phyloP scores from a whole-genome alignment of 2,113 vertebrate genomes.

The Tretioscincus oriximinensis region DNA sequence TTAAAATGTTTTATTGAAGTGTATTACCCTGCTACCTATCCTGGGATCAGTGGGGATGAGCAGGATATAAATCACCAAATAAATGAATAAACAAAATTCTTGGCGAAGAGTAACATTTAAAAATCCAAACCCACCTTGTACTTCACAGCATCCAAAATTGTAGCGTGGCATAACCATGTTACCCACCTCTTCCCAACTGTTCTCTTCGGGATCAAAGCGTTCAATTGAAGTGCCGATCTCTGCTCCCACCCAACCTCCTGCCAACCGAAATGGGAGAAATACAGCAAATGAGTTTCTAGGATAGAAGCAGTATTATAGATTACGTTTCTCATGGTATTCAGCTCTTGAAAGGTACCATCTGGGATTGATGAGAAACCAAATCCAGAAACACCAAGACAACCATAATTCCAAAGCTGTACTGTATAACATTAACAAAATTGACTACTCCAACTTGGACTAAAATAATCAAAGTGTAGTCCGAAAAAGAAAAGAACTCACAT shows the following conservation, averaged over 20 bases:
- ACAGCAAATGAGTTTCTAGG: neutral
- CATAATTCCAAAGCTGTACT: neutral
- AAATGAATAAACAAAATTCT: too few species aligned
- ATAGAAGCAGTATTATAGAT: too few species aligned
- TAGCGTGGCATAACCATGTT: conserved; percentile 91
- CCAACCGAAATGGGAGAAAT: conserved; percentile 36
- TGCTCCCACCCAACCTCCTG: conserved; percentile 94
- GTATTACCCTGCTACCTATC: too few species aligned
- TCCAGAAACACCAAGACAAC: neutral
- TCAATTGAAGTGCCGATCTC: conserved; percentile 98
- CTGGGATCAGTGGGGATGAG: too few species aligned
- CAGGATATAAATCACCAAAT: too few species aligned
- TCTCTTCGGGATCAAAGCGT: conserved; percentile 93
- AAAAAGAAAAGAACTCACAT: too few species aligned
- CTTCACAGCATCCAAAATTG: conserved; percentile 95
- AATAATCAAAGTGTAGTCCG: too few species aligned
- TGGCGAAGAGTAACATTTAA: neutral
- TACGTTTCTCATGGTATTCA: neutral
- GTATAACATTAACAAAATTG: neutral
- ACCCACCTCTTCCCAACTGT: conserved; percentile 93
- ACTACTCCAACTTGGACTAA: too few species aligned
- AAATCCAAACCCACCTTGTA: conserved; percentile 80
- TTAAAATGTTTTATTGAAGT: too few species aligned
- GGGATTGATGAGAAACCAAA: neutral
- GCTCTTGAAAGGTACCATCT: neutral